phyloP scores from a whole-genome alignment of 2,113 vertebrate species.

The Hyperoodon ampullatus region DNA sequence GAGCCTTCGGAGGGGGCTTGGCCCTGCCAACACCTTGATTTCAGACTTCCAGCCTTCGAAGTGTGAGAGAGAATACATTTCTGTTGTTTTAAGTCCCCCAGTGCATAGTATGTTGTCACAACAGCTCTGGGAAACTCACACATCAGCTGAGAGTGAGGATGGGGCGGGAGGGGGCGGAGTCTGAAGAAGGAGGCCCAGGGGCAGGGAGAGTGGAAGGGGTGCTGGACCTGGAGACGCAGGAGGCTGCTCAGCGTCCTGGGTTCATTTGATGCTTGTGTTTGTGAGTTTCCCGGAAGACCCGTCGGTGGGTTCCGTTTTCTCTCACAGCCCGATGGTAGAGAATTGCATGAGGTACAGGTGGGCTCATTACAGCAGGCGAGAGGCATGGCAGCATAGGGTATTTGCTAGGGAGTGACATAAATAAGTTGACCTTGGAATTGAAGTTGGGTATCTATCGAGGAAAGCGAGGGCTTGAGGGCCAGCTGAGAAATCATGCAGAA shows the following conservation, averaged over 20 bases:
- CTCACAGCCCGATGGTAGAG: accelerated
- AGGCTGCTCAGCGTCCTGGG: accelerated
- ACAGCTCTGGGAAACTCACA: background rate
- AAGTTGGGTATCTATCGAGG: background rate
- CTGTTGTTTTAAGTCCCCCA: background rate
- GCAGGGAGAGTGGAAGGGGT: background rate
- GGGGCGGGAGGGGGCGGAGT: accelerated
- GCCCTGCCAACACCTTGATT: too few species aligned
- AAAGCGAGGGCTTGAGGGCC: background rate
- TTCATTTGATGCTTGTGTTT: accelerated
- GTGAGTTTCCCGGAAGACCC: background rate
- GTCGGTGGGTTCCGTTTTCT: background rate
- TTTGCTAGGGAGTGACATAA: background rate
- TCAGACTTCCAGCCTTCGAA: background rate
- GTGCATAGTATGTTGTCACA: background rate
- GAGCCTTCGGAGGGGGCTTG: too few species aligned
- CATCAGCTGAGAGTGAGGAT: background rate
- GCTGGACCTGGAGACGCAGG: background rate
- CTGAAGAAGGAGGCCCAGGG: background rate
- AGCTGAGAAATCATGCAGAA: background rate
- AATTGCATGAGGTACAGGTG: accelerated
- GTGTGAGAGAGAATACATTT: accelerated
- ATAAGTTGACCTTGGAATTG: background rate
- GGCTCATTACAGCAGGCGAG: accelerated
- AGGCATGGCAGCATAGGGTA: background rate